Conservation (phyloP, 2,797 vertebrate species). For the Pseudomugil gertrudae region DNA sequence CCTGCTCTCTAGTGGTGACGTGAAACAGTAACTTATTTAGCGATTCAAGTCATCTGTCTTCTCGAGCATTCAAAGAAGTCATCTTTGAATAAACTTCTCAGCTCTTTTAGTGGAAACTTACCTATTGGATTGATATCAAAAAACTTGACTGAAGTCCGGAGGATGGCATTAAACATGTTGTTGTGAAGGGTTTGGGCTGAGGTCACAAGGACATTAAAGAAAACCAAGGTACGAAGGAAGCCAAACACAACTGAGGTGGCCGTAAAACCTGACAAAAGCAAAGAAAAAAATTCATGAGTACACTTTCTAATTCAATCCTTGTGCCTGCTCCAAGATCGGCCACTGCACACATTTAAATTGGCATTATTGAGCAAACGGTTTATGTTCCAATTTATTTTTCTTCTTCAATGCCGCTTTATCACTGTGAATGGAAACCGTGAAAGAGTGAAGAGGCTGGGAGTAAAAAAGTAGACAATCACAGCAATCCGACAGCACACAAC, state of each 20-base stretch:
- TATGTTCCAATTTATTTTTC: slow-evolving; percentile 34
- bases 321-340: slow-evolving; percentile 37
- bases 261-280: slow-evolving; percentile 85
- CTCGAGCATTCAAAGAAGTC: neutral
- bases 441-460: slow-evolving; percentile 62
- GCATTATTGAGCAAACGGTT: slow-evolving; percentile 27
- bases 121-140: slow-evolving; percentile 76
- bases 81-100: neutral
- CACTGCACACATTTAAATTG: slow-evolving; percentile 22
- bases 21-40: slow-evolving; percentile 18
- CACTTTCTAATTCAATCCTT: slow-evolving; percentile 10
- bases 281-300: slow-evolving; percentile 36
- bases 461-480: slow-evolving; percentile 73
- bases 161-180: slow-evolving; percentile 76
- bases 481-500: slow-evolving; percentile 64
- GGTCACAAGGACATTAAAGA: slow-evolving; percentile 89
- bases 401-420: slow-evolving; percentile 52
- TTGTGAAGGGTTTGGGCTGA: slow-evolving; percentile 87
- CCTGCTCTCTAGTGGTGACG: slow-evolving; percentile 80
- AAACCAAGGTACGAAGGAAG: slow-evolving; percentile 84
- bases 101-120: slow-evolving; percentile 47
- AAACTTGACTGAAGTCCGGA: slow-evolving; percentile 68
- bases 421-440: slow-evolving; percentile 58
- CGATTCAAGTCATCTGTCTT: slow-evolving; percentile 1
- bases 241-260: slow-evolving; percentile 85